These are phyloP conservation scores for Chondrilla cf. caribensis DNA, from an alignment of 37 sponge, comb jelly and placozoan genomes.

Conservation along the genomic window DNA sequence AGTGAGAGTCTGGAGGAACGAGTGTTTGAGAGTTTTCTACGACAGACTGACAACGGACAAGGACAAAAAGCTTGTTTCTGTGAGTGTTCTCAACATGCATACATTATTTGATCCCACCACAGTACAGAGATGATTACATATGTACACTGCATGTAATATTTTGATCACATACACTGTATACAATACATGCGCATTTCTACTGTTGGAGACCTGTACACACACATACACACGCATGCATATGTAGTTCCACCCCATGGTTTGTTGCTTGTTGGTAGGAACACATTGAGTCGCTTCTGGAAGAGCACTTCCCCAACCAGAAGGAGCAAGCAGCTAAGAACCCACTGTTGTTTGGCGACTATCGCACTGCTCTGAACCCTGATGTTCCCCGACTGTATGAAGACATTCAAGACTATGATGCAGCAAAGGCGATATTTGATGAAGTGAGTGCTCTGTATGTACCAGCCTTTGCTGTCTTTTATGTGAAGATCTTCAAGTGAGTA, in stretches of 20 bases:
- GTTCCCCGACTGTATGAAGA: slow-evolving; percentile 91
- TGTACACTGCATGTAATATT: background rate
- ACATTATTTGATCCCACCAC: too few species aligned
- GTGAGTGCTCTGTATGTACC: background rate
- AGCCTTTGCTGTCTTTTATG: too few species aligned
- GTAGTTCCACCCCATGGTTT: background rate
- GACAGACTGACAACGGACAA: slow-evolving; percentile 89
- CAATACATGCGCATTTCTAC: too few species aligned
- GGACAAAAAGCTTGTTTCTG: slow-evolving; percentile 67
- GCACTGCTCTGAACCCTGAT: slow-evolving; percentile 86
- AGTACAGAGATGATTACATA: too few species aligned
- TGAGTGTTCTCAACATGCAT: too few species aligned
- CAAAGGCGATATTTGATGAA: slow-evolving; percentile 89
- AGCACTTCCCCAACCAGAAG: slow-evolving; percentile 58
- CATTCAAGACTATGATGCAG: slow-evolving; percentile 89
- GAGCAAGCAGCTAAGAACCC: slow-evolving; percentile 83
- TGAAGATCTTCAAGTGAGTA: too few species aligned
- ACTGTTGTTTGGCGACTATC: slow-evolving; percentile 91
- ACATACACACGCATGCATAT: background rate
- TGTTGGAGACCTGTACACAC: too few species aligned
- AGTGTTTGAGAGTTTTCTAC: slow-evolving; percentile 92
- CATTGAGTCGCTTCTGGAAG: slow-evolving; percentile 68
- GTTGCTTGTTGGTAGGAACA: too few species aligned
- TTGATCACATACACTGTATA: background rate
- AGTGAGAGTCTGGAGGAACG: slow-evolving; percentile 96